A percentile compares a stretch with the other conserved stretches of the same genome.
Conservation (phyloP, 2,113 vertebrate species). For the Pteronura brasiliensis region DNA sequence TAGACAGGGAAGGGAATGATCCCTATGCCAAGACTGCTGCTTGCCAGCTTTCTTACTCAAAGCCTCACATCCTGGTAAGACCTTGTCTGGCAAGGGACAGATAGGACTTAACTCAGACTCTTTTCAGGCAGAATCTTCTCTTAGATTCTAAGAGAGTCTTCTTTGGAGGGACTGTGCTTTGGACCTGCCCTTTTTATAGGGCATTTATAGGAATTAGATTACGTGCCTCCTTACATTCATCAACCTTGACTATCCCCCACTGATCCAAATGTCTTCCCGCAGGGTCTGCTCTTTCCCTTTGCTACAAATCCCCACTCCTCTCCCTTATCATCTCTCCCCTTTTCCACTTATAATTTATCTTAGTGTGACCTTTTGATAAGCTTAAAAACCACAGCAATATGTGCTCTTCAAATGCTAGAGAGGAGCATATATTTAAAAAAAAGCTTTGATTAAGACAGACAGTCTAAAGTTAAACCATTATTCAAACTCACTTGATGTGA, state of each 20-base stretch:
- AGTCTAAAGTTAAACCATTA: conserved; percentile 50
- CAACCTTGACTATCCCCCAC: background rate
- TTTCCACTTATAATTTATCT: conserved; percentile 26
- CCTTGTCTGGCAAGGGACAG: background rate
- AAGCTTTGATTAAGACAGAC: conserved; percentile 60
- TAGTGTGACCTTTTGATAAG: conserved; percentile 66
- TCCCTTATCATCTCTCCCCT: background rate
- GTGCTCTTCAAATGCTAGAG: conserved; percentile 58
- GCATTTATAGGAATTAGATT: background rate
- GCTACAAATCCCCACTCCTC: background rate
- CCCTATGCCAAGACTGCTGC: background rate
- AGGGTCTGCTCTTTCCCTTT: background rate
- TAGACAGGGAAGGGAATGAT: background rate
- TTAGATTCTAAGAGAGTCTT: background rate
- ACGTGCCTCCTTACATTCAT: background rate
- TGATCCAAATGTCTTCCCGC: background rate
- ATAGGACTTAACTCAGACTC: background rate
- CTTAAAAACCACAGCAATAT: conserved; percentile 43
- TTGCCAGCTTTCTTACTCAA: background rate
- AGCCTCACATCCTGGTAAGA: background rate
- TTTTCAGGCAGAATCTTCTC: background rate
- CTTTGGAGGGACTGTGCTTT: background rate
- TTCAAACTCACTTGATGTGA: background rate
- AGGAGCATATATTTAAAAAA: conserved; percentile 42
- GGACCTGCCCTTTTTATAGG: background rate